Conservation (phyloP, 2,888 invertebrate genomes). For the Hypercompe scribonia region DNA sequence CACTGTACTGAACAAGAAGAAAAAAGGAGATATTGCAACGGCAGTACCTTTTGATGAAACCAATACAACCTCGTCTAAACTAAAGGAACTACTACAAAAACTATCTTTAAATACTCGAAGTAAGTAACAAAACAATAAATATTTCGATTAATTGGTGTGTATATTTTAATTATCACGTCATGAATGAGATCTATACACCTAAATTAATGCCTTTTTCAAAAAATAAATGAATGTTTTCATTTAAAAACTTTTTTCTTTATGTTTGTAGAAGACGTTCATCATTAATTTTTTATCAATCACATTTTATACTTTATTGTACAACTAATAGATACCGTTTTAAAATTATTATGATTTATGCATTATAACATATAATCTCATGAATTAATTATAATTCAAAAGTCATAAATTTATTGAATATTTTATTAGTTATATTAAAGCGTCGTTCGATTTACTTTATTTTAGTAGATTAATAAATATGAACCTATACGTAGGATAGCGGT, state of each 20-base stretch:
- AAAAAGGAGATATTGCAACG: constrained; percentile 79
- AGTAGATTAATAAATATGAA: not conserved
- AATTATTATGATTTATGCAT: no score
- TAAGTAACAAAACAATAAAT: constrained; percentile 81
- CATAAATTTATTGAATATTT: not conserved
- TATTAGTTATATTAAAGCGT: no score
- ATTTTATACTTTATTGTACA: not conserved
- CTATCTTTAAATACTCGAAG: constrained; percentile 89
- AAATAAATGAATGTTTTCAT: not conserved
- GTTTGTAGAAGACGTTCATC: not conserved
- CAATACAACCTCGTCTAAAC: constrained; percentile 82
- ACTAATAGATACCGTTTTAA: not conserved
- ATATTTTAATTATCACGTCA: not conserved
- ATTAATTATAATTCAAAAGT: not conserved
- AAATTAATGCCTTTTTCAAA: not conserved
- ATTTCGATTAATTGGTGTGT: constrained; percentile 1
- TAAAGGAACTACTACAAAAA: constrained; percentile 87
- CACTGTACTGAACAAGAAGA: constrained; percentile 74
- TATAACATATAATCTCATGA: not conserved
- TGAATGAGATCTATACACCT: not conserved
- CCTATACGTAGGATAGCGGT: not conserved
- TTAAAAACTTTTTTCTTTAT: not conserved
- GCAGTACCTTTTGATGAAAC: constrained; percentile 89
- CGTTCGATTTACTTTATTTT: not conserved
- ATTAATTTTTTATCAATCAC: not conserved